A percentile compares a stretch with the other conserved stretches of the same genome.
Conservation (phyloP, 2,888 invertebrate species). For the Pollenia angustigena region DNA sequence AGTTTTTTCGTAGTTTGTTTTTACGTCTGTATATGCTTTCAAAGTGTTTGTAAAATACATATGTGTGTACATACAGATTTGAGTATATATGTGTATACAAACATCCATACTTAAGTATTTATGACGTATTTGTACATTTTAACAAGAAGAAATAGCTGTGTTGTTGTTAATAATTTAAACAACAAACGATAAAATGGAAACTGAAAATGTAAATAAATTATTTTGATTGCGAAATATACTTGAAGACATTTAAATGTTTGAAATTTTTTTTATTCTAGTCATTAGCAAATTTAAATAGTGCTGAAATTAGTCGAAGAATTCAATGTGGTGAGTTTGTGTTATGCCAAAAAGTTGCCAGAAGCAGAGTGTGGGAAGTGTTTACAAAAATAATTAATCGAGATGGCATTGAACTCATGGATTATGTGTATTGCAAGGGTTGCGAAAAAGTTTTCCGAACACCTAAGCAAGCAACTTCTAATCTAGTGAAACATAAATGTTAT, state of each 20-base stretch:
- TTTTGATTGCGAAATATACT: background rate
- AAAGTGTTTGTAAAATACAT: background rate
- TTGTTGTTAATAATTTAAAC: no score
- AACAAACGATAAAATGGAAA: no score
- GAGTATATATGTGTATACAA: background rate
- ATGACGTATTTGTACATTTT: background rate
- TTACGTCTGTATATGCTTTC: background rate
- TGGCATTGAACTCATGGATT: background rate
- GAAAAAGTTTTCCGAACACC: background rate
- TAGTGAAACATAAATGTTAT: constrained; percentile 23
- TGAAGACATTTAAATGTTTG: background rate
- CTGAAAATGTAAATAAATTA: no score
- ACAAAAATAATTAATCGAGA: background rate
- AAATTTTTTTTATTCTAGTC: background rate
- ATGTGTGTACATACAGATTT: background rate
- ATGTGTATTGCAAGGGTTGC: background rate
- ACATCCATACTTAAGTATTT: background rate
- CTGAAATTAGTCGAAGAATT: background rate
- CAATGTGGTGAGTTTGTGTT: background rate
- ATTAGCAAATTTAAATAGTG: background rate
- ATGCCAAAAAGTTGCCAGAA: background rate
- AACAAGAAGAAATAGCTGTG: no score
- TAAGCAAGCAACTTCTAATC: constrained; percentile 7
- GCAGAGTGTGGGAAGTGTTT: constrained; percentile 31
- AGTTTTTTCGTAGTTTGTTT: background rate